Evolutionary conservation across 2,797 vertebrate species (phyloP), one percentile per base, ranked within the genome.

Genomic region (Diplodus puntazzo): DNA sequence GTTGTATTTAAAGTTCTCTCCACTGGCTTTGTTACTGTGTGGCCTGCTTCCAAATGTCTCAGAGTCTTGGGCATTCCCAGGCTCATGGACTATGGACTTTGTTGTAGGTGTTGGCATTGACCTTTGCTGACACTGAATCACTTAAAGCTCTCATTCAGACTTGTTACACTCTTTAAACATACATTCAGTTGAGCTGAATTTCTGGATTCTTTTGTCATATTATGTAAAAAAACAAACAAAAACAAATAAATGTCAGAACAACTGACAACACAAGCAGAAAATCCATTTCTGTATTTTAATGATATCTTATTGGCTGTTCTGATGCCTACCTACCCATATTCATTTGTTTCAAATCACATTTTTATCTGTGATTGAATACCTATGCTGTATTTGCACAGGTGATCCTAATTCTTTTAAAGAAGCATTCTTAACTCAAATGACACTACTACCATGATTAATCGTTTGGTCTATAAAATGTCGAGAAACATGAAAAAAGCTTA

Each of bases 21-120:
- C 42, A 8, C 49, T 60, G 46, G n/a, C 16, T 76, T 27, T 73
- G 68, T 76, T 2, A 25, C 39, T 62, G 3, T 0, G 10, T 86
- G 73, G 71, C 62, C 42, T 5, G 0, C 39, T 58, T 75, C 70
- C 75, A 76, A 77, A 57, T 5, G 23, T 63, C 48, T 73, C 20
- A 48, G 45, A 65, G 43, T 63, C 16, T 27, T 50, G 11, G 53
- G 25, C n/a, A 39, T 79, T 84, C 61, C 55, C 57, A 55, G 66
- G 79, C 46, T 72, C 23, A 9, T 84, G 78, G 25, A 85, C 89
- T 88, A 0, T 91, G 82, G 69, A 88, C 81, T 73, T 71, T 75
- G 69, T 74, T 79, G 17, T 43, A 39, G 12, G 27, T 34, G 59
- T 69, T 81, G 55, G 11, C 69, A 61, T 45, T 45, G 30, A 67